Percentiles rank a stretch among this genome's conserved stretches.
These are phyloP conservation scores for Ibycter americanus DNA, from an alignment of 2,797 vertebrate species.

Conservation along the genomic window DNA sequence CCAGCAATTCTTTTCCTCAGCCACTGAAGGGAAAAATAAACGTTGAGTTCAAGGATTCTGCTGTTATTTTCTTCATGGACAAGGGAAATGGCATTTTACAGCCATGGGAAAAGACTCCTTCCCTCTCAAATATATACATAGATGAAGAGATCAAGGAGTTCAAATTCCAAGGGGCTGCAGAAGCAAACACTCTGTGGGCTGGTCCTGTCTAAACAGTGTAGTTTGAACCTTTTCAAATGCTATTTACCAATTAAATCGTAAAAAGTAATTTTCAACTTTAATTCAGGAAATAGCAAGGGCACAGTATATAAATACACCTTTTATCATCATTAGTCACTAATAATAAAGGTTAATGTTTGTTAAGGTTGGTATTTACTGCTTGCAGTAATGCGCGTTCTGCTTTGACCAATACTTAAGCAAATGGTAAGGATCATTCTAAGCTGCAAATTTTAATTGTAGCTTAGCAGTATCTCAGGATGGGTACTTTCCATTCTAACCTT, in stretches of 20 bases:
- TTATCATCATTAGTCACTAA: not conserved
- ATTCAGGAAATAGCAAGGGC: not conserved
- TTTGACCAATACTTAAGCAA: not conserved
- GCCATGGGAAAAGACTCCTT: not conserved
- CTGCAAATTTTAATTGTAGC: not conserved
- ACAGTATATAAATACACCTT: not conserved
- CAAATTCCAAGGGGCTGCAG: conserved; percentile 28
- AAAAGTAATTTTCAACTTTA: conserved; percentile 55
- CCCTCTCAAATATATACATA: not conserved
- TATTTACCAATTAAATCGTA: conserved; percentile 38
- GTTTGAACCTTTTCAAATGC: conserved; percentile 38
- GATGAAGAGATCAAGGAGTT: not conserved
- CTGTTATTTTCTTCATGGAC: not conserved
- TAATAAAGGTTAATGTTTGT: conserved; percentile 60
- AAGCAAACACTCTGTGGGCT: not conserved
- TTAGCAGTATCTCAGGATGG: not conserved
- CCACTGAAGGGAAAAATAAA: not conserved
- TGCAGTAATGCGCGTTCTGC: not conserved
- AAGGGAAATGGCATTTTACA: conserved; percentile 13
- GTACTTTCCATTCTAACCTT: conserved; percentile 22
- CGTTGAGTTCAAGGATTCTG: not conserved
- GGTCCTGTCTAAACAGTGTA: not conserved
- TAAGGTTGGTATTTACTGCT: conserved; percentile 48
- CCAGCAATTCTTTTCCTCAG: not conserved
- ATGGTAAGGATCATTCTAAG: not conserved